A percentile compares a stretch with the other conserved stretches of the same genome.
Conservation (phyloP, 1,140 invertebrate species). For the Polypedilum vanderplanki region DNA sequence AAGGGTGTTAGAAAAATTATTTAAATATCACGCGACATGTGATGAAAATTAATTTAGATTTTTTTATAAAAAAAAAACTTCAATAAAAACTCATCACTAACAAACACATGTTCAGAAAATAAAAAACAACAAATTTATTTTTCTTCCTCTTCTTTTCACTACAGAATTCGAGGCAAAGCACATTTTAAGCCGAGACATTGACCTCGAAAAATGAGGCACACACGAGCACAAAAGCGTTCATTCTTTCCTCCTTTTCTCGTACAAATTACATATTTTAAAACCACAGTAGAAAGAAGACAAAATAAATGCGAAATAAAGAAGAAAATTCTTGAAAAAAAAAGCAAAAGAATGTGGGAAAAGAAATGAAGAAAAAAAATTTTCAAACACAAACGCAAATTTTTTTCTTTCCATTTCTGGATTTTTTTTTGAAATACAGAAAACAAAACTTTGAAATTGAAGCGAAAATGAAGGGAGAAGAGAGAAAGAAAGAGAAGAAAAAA, state of each 20-base stretch:
- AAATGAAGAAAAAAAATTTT: not conserved
- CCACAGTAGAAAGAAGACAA: not conserved
- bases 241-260: not conserved
- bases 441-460: not conserved
- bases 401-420: not conserved
- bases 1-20: too few species aligned
- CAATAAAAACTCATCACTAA: not conserved
- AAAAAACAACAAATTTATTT: not conserved
- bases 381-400: too few species aligned
- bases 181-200: conserved; percentile 23
- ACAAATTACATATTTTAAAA: not conserved
- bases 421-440: not conserved
- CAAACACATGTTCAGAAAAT: not conserved
- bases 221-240: not conserved
- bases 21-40: too few species aligned
- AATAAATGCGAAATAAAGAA: not conserved
- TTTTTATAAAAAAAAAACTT: not conserved
- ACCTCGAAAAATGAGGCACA: conserved; percentile 21
- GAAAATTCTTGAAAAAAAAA: not conserved
- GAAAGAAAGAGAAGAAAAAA: not conserved
- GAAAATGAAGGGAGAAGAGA: not conserved
- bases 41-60: too few species aligned
- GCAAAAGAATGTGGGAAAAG: not conserved
- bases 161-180: not conserved
- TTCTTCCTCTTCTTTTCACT: too few species aligned